A percentile compares a stretch with the other conserved stretches of the same genome.
Conservation (phyloP, 2,113 vertebrate species). For the Hucho hucho region DNA sequence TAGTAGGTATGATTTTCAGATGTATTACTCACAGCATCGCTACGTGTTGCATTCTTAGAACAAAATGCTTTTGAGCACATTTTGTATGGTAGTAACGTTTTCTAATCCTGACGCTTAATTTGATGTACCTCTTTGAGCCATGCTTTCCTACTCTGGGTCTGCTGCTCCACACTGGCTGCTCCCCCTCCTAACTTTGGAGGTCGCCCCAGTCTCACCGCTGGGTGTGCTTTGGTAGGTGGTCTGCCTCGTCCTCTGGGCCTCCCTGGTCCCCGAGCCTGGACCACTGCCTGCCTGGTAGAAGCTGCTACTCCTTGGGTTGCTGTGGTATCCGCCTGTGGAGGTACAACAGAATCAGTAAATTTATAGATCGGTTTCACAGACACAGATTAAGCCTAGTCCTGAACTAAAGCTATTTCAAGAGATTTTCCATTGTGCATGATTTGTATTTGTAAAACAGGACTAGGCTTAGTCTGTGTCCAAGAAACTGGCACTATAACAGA, state of each 20-base stretch:
- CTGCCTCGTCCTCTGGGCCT: constrained; percentile 60
- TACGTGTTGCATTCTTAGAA: too few relatives aligned
- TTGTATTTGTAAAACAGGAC: background rate
- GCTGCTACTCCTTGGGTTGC: constrained; percentile 22
- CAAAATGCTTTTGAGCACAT: too few relatives aligned
- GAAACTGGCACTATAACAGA: background rate
- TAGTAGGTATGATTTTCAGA: too few relatives aligned
- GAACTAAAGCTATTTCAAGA: too few relatives aligned
- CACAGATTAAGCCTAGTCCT: too few relatives aligned
- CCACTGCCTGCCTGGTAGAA: background rate
- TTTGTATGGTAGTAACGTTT: background rate
- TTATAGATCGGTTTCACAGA: too few relatives aligned
- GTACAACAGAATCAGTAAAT: background rate
- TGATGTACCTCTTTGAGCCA: constrained; percentile 80
- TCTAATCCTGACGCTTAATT: background rate
- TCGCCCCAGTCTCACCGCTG: constrained; percentile 50
- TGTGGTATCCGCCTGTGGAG: constrained; percentile 31
- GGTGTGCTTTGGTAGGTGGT: constrained; percentile 56
- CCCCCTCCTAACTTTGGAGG: constrained; percentile 57
- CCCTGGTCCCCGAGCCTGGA: constrained; percentile 70
- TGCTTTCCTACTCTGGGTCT: constrained; percentile 72
- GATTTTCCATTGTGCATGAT: too few relatives aligned
- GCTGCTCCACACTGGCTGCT: constrained; percentile 65
- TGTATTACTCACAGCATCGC: too few relatives aligned
- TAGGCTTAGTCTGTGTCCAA: too few relatives aligned